Evolutionary conservation across 64 coral and sea anemone genomes (phyloP).

Genomic region (Pachyseris speciosa): DNA sequence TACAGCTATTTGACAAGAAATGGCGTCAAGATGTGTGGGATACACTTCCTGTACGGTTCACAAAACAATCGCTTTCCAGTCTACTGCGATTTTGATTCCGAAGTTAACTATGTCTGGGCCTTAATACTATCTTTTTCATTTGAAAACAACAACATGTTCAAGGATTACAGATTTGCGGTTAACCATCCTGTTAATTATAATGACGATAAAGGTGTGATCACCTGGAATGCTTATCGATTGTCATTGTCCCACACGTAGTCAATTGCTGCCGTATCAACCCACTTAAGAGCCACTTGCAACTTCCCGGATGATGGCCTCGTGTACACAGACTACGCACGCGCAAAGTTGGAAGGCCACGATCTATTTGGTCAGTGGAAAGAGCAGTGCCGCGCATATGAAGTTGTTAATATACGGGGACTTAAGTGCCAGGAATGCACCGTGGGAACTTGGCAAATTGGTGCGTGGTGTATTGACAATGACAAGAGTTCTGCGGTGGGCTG

Average conservation of each 20-base stretch:
- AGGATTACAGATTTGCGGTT: neutral
- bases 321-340: conserved; percentile 38
- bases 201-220: neutral
- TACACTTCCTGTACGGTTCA: conserved; percentile 3
- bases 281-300: too few species aligned
- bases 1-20: too few species aligned
- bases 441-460: neutral
- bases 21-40: conserved; percentile 19
- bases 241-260: conserved; percentile 24
- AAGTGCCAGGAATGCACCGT: neutral
- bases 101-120: conserved; percentile 48
- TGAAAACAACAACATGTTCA: neutral
- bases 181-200: conserved; percentile 30
- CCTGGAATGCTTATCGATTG: too few species aligned
- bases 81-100: conserved; percentile 54
- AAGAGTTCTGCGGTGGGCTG: neutral
- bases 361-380: neutral
- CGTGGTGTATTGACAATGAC: neutral
- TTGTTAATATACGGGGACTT: conserved; percentile 10
- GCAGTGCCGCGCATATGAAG: neutral
- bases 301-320: neutral
- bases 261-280: conserved; percentile 15
- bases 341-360: too few species aligned
- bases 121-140: conserved; percentile 65
- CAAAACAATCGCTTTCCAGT: conserved; percentile 2